Percentiles rank a stretch among this genome's conserved stretches.
Evolutionary conservation across 2,113 vertebrate species (phyloP).

Genomic region (Trachemys scripta): DNA sequence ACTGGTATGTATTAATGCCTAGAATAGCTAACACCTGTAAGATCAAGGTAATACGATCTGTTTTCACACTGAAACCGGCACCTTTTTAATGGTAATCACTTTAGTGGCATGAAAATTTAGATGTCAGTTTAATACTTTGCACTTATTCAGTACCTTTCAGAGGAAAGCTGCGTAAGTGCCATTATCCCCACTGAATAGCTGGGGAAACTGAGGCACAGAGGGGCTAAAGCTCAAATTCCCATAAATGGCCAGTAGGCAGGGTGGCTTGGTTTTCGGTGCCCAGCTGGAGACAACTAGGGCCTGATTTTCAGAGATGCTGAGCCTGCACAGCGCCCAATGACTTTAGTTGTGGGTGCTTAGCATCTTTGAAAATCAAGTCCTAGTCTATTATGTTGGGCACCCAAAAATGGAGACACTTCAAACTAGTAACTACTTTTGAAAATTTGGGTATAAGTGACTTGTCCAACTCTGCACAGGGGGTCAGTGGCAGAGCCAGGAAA

Average conservation of each 20-base stretch:
- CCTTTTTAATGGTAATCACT: not conserved
- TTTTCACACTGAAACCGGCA: not conserved
- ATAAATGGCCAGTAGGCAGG: not conserved
- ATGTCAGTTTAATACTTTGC: not conserved
- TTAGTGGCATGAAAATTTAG: not conserved
- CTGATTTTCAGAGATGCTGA: not conserved
- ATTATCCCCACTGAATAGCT: not conserved
- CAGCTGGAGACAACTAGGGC: not conserved
- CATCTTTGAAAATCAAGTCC: not conserved
- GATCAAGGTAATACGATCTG: not conserved
- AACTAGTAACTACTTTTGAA: not conserved
- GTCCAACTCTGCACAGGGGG: too few species aligned
- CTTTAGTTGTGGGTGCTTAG: not conserved
- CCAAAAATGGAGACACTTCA: not conserved
- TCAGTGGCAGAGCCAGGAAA: not conserved
- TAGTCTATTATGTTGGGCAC: not conserved
- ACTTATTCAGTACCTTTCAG: not conserved
- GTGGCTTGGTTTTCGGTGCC: not conserved
- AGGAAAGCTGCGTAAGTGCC: not conserved
- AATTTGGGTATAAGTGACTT: too few species aligned
- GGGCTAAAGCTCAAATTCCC: not conserved
- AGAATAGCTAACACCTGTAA: not conserved
- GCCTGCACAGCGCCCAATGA: not conserved
- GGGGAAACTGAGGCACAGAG: not conserved
- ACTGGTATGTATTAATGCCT: not conserved